Conservation (phyloP, 1,140 invertebrate genomes). For the Charaxes varanes region DNA sequence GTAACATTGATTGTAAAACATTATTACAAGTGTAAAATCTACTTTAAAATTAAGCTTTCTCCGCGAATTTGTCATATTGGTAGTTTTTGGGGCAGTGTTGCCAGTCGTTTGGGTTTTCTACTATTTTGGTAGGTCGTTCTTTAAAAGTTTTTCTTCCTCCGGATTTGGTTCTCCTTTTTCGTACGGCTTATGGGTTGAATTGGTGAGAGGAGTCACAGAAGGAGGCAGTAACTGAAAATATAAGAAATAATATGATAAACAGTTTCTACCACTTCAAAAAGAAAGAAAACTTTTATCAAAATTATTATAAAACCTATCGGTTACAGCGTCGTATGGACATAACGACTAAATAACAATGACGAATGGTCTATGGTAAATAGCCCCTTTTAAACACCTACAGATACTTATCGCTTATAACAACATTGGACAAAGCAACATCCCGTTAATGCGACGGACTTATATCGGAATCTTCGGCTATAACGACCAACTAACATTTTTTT, state of each 20-base stretch:
- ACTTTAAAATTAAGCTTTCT: conserved; percentile 21
- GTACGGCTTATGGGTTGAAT: conserved; percentile 37
- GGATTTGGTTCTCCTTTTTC: conserved; percentile 29
- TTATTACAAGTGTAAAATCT: conserved; percentile 11
- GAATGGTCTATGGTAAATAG: no score
- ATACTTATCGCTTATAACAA: no score
- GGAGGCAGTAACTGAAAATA: conserved; percentile 35
- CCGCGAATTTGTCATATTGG: conserved; percentile 25
- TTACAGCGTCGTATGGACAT: no score
- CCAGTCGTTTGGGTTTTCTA: conserved; percentile 9
- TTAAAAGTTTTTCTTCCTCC: conserved; percentile 49
- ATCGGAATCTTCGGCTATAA: no score
- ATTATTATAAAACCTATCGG: no score
- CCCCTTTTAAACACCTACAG: no score
- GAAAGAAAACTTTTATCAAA: no score
- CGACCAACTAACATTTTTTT: no score
- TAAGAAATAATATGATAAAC: conserved; percentile 1
- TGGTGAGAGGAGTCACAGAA: conserved; percentile 36
- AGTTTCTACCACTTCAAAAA: no score
- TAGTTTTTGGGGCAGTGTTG: conserved; percentile 17
- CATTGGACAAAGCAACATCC: no score
- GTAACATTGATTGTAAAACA: conserved; percentile 1
- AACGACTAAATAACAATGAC: no score
- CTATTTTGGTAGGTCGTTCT: conserved; percentile 27
- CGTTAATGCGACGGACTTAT: no score